Conservation (phyloP, 1,140 invertebrate species). For the Mycetomoellerius zeteki region DNA sequence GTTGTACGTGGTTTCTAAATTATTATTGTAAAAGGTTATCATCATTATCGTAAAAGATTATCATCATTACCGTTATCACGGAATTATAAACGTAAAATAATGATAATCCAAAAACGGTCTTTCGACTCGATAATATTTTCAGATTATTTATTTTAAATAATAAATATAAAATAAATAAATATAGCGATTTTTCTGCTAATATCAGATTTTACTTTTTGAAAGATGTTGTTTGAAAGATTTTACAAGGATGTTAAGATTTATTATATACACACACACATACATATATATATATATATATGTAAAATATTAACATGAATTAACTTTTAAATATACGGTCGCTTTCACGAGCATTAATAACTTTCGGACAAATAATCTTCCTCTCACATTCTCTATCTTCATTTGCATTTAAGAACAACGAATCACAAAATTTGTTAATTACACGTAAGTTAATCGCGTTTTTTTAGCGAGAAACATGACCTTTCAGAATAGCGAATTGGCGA, state of each 20-base stretch:
- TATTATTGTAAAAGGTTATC: slow-evolving; percentile 8
- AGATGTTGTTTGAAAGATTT: too few relatives aligned
- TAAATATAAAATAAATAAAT: background rate
- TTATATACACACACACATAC: background rate
- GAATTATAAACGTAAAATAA: background rate
- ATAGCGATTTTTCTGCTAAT: background rate
- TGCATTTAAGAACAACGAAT: slow-evolving; percentile 30
- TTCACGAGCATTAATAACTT: slow-evolving; percentile 25
- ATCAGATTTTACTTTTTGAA: background rate
- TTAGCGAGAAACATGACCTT: slow-evolving; percentile 31
- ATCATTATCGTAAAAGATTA: slow-evolving; percentile 7
- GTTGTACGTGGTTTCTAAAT: slow-evolving; percentile 16
- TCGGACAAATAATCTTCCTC: slow-evolving; percentile 37
- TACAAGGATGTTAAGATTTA: background rate
- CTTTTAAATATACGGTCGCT: background rate
- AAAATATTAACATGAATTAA: background rate
- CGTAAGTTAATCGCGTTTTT: slow-evolving; percentile 25
- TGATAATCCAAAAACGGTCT: background rate
- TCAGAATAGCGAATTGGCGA: slow-evolving; percentile 26
- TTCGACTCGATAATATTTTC: background rate
- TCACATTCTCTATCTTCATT: slow-evolving; percentile 25
- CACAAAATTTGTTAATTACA: slow-evolving; percentile 33
- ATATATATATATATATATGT: too few relatives aligned
- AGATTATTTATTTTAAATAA: background rate
- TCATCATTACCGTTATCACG: background rate